Evolutionary conservation across 2,797 vertebrate species (phyloP).

Genomic region (Artibeus jamaicensis): DNA sequence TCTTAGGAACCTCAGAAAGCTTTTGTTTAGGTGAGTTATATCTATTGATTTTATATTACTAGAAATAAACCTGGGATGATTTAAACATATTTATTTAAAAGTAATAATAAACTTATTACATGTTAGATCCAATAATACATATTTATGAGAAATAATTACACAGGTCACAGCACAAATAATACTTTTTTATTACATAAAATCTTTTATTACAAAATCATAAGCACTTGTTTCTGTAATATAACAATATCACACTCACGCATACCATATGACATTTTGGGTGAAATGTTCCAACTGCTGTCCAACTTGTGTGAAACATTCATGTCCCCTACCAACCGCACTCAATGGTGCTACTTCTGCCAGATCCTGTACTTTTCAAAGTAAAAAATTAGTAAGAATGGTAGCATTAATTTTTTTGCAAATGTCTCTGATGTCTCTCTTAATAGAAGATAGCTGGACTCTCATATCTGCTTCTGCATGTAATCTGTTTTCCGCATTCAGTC

Average conservation of each 20-base stretch:
- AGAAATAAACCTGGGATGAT: not conserved
- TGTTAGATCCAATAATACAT: not conserved
- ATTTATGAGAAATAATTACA: slow-evolving; percentile 12
- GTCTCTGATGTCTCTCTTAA: not conserved
- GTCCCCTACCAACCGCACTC: too few relatives aligned
- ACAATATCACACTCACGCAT: too few relatives aligned
- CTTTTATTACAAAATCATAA: too few relatives aligned
- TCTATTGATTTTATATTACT: not conserved
- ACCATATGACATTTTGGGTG: too few relatives aligned
- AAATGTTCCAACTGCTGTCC: too few relatives aligned
- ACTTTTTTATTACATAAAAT: too few relatives aligned
- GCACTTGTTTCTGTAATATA: too few relatives aligned
- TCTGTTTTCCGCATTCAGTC: not conserved
- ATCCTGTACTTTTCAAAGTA: not conserved
- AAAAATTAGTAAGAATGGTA: not conserved
- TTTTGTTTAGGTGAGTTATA: not conserved
- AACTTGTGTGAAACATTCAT: too few relatives aligned
- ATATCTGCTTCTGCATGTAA: not conserved
- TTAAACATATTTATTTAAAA: not conserved
- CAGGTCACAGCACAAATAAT: too few relatives aligned
- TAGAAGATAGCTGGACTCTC: not conserved
- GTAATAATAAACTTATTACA: not conserved
- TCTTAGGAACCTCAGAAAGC: not conserved
- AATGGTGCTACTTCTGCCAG: too few relatives aligned
- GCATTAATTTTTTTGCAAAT: not conserved